Evolutionary conservation across 2,888 invertebrate species (phyloP), one percentile per base, ranked within the genome.

Genomic region (Melanostoma scalare): DNA sequence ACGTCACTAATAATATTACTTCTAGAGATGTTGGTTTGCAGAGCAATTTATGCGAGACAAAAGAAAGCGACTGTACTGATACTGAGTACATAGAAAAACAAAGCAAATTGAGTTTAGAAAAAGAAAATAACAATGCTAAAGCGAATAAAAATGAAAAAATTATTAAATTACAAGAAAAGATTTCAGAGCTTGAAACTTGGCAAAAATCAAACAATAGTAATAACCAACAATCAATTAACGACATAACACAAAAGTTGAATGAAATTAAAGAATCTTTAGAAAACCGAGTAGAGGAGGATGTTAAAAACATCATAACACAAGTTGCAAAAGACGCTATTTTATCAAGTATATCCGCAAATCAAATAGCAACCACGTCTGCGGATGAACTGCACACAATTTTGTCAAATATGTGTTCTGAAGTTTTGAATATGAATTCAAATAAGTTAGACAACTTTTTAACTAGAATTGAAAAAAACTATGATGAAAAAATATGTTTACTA

Each of bases 371-470:
- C 6, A 9, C 44, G 36, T 56, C 68, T 9, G 1, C 40, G 10
- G 50, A 73, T 4, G 69, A 78, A 44, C 2, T 84, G 9, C 58
- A 69, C n/a, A 6, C 5, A 2, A 52, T 60, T 36, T 6, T 84
- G 30, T 69, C 53, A 1, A 84, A 63, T n/a, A 48, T 63, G 35
- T n/a, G 74, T 44, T 31, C 52, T 8, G 60, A 84, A 10, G 40
- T 46, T 3, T 35, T 78, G 3, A 3, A 69, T 33, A 6, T 63
- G 6, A 84, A 84, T 58, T 65, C 65, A 6, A 63, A 71, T 2
- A 86, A 82, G 50, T 55, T 86, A 3, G 82, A 76, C 9, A 55
- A 78, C 40, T 72, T 86, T 10, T 52, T 78, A 8, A 36, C 30
- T 2, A 73, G 61, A 56, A 84, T 86, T 6, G 79, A 87, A 63